Percentiles rank a stretch among this genome's conserved stretches.
phyloP scores from a whole-genome alignment of 2,888 invertebrate genomes.

The Metacarcinus magister region DNA sequence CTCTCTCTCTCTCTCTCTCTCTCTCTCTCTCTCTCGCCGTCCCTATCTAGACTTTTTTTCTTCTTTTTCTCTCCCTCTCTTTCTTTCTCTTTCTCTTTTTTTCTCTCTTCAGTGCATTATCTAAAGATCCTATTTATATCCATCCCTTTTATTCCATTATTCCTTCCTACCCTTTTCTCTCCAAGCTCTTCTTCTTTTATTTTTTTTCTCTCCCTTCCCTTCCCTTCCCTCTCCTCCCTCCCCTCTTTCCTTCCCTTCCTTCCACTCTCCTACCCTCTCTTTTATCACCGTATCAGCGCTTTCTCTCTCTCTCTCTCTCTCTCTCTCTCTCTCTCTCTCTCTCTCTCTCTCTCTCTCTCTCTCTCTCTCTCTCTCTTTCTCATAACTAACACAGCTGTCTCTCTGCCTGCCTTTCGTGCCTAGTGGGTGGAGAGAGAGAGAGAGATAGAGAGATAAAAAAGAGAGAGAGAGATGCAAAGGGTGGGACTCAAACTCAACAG shows the following conservation, averaged over 20 bases:
- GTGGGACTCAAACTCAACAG: background rate
- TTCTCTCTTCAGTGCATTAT: background rate
- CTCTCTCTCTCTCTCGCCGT: background rate
- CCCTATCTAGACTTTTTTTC: no score
- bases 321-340: no score
- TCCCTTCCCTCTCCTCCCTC: no score
- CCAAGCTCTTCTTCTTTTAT: no score
- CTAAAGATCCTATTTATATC: no score
- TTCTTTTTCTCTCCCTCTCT: background rate
- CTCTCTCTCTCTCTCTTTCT: background rate
- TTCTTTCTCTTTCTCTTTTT: background rate
- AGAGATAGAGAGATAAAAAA: background rate
- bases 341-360: background rate
- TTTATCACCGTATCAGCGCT: no score
- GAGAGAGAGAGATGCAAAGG: background rate
- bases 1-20: background rate
- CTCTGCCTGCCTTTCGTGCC: slow-evolving; percentile 3
- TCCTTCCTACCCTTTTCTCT: no score
- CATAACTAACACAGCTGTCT: slow-evolving; percentile 12
- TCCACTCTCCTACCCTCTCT: background rate
- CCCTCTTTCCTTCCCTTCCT: background rate
- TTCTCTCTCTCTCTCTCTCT: no score
- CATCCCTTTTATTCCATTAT: no score
- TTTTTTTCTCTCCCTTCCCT: no score
- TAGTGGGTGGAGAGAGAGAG: background rate